Base-by-base conservation (phyloP, 2,888 invertebrate species). In the Lepidocyrtoides sp. region DNA sequence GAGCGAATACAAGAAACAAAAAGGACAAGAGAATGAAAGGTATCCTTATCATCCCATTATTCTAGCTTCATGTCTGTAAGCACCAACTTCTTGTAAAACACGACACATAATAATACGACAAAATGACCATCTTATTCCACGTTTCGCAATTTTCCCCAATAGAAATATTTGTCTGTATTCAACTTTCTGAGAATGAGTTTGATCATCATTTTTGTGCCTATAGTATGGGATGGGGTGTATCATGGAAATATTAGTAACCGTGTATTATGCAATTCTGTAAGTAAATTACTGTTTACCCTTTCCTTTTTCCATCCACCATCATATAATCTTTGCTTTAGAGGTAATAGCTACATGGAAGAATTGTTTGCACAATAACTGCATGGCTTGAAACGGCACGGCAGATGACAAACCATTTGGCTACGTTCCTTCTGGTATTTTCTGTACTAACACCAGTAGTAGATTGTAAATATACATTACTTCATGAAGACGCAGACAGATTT, bases 131-230 rank as follows among this genome's bases (percentile, higher is more conserved):
- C n/a, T 8, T 48, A 10, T 23, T 23, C 23, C 10, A 57, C 57
- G 57, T 20, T 57, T 57, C 57, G 8, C 57, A 57, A 57, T 57
- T 57, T 23, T 57, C 23, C 57, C 57, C 57, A 23, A 48, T 57
- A 57, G 17, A 57, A 57, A 57, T 57, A 8, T 17, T 57, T 57
- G 44, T 20, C 57, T 57, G 17, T 57, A 2, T 8, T 20, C 23
- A 5, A 57, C 20, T 57, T 17, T 57, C 57, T 17, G 0, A 23
- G 23, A 20, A 20, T 14, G 4, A 44, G 44, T 14, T 44, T 44
- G 2, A 44, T 44, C 44, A 5, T 44, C 8, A 36, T 8, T 36
- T 36, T 44, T 44, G 44, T 2, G 44, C 14, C 44, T n/a, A n/a
- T n/a, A n/a, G n/a, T n/a, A n/a, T n/a, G n/a, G n/a, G 8, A 44